Conservation (phyloP, 2,113 vertebrate genomes). For the Dipodomys ordii region DNA sequence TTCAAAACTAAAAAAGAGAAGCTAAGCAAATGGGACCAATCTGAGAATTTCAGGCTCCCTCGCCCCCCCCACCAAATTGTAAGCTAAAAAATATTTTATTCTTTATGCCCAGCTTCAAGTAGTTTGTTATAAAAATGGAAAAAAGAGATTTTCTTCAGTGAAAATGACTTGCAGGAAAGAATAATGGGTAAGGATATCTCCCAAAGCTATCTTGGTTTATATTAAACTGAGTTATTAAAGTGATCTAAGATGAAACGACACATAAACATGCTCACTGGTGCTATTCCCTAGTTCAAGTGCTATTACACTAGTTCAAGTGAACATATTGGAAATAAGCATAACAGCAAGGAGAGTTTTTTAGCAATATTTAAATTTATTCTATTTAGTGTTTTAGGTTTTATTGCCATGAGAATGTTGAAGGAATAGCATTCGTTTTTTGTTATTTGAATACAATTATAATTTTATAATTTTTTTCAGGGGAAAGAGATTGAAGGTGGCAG, state of each 20-base stretch:
- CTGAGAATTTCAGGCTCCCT: not conserved
- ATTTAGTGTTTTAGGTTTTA: not conserved
- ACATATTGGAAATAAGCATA: not conserved
- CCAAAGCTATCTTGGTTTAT: not conserved
- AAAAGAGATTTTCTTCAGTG: not conserved
- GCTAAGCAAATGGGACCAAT: not conserved
- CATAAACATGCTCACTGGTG: not conserved
- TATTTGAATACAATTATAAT: not conserved
- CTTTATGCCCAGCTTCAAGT: not conserved
- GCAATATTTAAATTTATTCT: not conserved
- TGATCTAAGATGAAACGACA: not conserved
- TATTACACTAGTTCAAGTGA: not conserved
- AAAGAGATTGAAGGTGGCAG: too few relatives aligned
- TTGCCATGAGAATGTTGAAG: not conserved
- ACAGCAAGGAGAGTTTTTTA: not conserved
- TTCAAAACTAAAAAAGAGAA: not conserved
- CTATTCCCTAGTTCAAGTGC: not conserved
- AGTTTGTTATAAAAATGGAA: not conserved
- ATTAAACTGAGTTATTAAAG: not conserved
- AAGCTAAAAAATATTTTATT: not conserved
- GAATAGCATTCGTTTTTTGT: slow-evolving; percentile 15
- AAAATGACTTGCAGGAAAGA: not conserved
- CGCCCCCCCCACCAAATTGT: not conserved
- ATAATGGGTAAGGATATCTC: not conserved
- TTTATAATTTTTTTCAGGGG: too few relatives aligned